phyloP scores from a whole-genome alignment of 2,797 vertebrate genomes.

The Platalea minor region DNA sequence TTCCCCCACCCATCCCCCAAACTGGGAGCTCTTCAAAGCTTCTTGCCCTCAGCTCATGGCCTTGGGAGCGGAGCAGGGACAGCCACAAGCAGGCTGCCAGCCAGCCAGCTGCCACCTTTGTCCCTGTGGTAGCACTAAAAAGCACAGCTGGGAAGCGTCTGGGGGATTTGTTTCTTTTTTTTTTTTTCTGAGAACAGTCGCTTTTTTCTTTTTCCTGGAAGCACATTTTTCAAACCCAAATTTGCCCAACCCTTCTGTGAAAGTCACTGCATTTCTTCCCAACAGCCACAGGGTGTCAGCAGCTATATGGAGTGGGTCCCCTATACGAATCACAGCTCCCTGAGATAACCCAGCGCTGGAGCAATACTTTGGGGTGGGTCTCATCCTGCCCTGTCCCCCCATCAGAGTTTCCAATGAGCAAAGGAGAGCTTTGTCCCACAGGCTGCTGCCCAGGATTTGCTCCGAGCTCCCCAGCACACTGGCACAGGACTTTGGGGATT shows the following conservation, averaged over 20 bases:
- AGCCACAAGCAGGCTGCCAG: background rate
- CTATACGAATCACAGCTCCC: background rate
- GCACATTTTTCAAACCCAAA: background rate
- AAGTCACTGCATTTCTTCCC: background rate
- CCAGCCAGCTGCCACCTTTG: constrained; percentile 22
- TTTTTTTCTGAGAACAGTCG: background rate
- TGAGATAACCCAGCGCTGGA: background rate
- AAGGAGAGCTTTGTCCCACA: background rate
- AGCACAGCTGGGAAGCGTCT: background rate
- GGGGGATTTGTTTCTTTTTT: background rate
- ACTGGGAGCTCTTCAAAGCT: constrained; percentile 5
- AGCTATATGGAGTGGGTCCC: constrained; percentile 34
- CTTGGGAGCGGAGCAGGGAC: background rate
- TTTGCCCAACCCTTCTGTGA: background rate
- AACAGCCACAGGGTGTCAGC: constrained; percentile 66
- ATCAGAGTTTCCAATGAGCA: background rate
- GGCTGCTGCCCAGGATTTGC: background rate
- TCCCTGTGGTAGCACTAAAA: background rate
- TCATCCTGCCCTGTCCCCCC: background rate
- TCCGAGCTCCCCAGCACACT: background rate
- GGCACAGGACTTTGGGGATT: background rate
- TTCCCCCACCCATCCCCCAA: background rate
- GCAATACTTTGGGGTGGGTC: background rate
- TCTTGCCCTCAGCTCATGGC: background rate
- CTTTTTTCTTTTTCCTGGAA: constrained; percentile 4